A percentile compares a stretch with the other conserved stretches of the same genome.
Conservation (phyloP, 2,113 vertebrate species). For the Potamarius usumacintae region DNA sequence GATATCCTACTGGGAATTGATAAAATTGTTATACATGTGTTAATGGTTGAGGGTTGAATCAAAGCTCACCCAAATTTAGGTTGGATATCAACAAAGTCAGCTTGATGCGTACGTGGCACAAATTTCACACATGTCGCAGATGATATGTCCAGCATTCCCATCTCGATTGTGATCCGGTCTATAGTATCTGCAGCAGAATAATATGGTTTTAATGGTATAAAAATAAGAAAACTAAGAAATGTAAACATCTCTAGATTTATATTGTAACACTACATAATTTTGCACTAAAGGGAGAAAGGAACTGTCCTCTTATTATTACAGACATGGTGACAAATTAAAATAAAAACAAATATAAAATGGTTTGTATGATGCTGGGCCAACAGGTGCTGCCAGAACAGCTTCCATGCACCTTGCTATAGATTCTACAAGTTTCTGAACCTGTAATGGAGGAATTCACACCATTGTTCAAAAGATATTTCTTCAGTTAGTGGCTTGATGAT, state of each 20-base stretch:
- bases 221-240: background rate
- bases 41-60: background rate
- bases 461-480: background rate
- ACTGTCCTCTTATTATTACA: background rate
- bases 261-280: background rate
- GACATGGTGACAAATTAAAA: background rate
- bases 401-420: background rate
- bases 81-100: constrained; percentile 72
- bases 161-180: constrained; percentile 77
- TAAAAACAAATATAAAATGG: background rate
- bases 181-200: constrained; percentile 65
- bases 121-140: constrained; percentile 72
- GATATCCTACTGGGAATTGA: background rate
- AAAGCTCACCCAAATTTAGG: constrained; percentile 70
- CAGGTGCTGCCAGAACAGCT: background rate
- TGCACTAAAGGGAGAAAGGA: background rate
- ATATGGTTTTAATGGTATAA: background rate
- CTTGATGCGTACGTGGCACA: constrained; percentile 72
- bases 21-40: background rate
- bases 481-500: background rate
- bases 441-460: background rate
- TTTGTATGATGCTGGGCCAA: background rate
- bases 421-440: background rate
- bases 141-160: constrained; percentile 75
- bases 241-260: background rate